Evolutionary conservation across 2,888 invertebrate genomes (phyloP), one percentile per base, ranked within the genome.

Genomic region (Biston betularia): DNA sequence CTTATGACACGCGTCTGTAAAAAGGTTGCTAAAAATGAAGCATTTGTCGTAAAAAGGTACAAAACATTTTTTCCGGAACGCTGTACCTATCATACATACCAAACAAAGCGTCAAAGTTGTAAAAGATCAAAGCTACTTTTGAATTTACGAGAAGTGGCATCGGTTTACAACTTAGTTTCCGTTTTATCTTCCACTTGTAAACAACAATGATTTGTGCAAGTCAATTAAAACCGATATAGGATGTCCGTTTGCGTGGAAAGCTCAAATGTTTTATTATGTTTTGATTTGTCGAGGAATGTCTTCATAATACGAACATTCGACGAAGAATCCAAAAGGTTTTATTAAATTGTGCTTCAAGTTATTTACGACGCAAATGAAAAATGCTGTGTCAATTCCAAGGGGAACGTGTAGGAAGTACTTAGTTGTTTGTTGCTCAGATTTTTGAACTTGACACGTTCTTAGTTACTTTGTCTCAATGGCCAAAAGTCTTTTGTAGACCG

Each of bases 121-220:
- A 66, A 75, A 82, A 84, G 81, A 85, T 85, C 84, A 87, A 87
- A 82, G 79, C 59, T 74, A 71, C 72, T 71, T 63, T 72, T 74
- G 72, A 76, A 75, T 81, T 38, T 75, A 79, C 78, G 76, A 78
- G 69, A 72, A 76, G 72, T 78, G 77, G 73, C 75, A 75, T 75
- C 54, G 70, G 74, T 79, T 79, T 77, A 81, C 71, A 75, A 78
- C 77, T 75, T 77, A 75, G 76, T 79, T 77, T 76, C 71, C 69
- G 70, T 79, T 79, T 78, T 72, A 77, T 78, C 70, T 71, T 50
- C 68, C 73, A 65, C 70, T 73, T 76, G 65, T 78, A 79, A 81
- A 82, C 79, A 80, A 71, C 56, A 72, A 77, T 77, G 73, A 76
- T 79, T 76, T 78, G 70, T 75, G 64, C 69, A 66, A 70, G 55